These are phyloP conservation scores for Alviniconcha strummeri DNA, from an alignment of 2,888 invertebrate species.

Conservation along the genomic window DNA sequence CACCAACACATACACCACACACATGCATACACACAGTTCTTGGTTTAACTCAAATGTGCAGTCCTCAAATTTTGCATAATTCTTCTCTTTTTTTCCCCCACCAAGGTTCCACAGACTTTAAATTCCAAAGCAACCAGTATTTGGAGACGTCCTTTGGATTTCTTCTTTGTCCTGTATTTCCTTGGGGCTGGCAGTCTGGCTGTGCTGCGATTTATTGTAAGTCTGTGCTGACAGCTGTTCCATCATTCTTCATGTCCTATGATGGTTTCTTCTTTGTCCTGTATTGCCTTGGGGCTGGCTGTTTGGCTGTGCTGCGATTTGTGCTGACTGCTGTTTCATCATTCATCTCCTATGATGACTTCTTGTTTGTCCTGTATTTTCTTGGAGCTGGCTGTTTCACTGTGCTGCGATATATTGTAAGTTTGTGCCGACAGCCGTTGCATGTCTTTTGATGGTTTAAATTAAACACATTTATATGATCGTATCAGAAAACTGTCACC, in stretches of 20 bases:
- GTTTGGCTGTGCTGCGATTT: conserved; percentile 38
- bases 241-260: neutral
- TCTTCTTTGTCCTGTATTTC: conserved; percentile 34
- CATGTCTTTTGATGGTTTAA: conserved; percentile 6
- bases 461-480: too few relatives aligned
- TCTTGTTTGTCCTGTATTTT: conserved; percentile 34
- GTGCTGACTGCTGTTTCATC: neutral
- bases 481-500: too few relatives aligned
- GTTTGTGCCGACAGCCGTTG: conserved; percentile 12
- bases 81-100: too few relatives aligned
- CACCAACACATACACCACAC: neutral
- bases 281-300: conserved; percentile 34
- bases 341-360: conserved; percentile 1
- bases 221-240: conserved; percentile 15
- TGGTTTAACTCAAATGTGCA: too few relatives aligned
- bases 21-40: neutral
- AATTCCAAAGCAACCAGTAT: conserved; percentile 9
- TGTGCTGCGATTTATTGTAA: conserved; percentile 40
- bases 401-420: conserved; percentile 40
- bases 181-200: conserved; percentile 34
- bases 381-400: conserved; percentile 34
- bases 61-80: too few relatives aligned
- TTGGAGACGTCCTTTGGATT: conserved; percentile 37
- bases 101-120: too few relatives aligned
- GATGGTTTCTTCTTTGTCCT: conserved; percentile 30